Evolutionary conservation across 2,113 vertebrate species (phyloP).

Genomic region (Mobula birostris): DNA sequence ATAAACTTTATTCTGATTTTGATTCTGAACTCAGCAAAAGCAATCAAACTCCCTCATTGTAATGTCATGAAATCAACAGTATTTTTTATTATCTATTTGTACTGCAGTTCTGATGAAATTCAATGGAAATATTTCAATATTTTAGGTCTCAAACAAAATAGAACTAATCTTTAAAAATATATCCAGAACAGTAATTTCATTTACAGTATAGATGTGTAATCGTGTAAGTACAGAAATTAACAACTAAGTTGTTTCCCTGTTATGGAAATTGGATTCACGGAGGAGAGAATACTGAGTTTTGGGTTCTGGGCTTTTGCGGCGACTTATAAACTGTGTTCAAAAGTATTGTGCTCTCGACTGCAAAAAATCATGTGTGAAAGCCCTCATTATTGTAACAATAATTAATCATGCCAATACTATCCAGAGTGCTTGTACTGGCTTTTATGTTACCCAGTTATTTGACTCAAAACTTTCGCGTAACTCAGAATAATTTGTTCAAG

Average conservation of each 20-base stretch:
- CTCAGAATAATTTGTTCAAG: neutral
- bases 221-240: neutral
- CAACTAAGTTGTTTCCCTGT: no score
- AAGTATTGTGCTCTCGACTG: neutral
- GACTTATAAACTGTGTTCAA: neutral
- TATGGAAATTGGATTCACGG: neutral
- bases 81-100: neutral
- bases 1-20: neutral
- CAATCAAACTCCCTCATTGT: neutral
- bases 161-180: neutral
- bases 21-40: neutral
- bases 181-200: neutral
- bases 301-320: no score
- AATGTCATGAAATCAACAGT: neutral
- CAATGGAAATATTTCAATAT: neutral
- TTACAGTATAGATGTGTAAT: neutral
- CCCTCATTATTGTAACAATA: neutral
- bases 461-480: neutral
- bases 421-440: neutral
- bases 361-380: no score
- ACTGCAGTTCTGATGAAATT: neutral
- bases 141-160: neutral
- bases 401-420: neutral
- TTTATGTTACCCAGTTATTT: neutral
- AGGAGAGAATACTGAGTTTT: neutral